A percentile compares a stretch with the other conserved stretches of the same genome.
These are phyloP conservation scores for Camarhynchus parvulus DNA, from an alignment of 2,113 vertebrate genomes.

Conservation along the genomic window DNA sequence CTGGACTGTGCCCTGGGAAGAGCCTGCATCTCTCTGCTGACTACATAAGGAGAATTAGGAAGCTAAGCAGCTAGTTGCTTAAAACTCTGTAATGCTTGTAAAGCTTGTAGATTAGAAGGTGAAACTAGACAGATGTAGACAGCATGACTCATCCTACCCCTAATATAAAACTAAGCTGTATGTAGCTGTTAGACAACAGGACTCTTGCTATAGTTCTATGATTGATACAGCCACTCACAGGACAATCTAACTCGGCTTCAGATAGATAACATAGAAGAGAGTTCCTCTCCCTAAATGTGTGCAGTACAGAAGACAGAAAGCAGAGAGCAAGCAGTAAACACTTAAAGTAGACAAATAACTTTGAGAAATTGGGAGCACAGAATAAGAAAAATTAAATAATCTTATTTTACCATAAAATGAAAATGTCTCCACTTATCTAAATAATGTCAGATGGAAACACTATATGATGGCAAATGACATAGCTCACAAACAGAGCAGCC, in stretches of 20 bases:
- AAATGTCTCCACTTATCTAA: slow-evolving; percentile 24
- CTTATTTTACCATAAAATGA: background rate
- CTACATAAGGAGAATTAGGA: background rate
- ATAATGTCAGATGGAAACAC: background rate
- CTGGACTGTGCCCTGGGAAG: background rate
- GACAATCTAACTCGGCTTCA: background rate
- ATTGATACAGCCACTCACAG: background rate
- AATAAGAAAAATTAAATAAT: slow-evolving; percentile 12
- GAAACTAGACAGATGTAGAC: background rate
- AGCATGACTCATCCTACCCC: background rate
- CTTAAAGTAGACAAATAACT: background rate
- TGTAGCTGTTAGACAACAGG: background rate
- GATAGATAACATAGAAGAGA: background rate
- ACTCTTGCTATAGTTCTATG: background rate
- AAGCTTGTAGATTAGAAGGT: background rate
- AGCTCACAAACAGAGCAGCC: background rate
- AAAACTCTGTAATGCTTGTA: background rate
- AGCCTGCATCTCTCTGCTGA: background rate
- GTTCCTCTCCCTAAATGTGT: background rate
- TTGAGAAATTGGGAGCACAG: background rate
- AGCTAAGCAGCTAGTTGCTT: background rate
- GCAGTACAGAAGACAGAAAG: background rate
- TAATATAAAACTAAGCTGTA: background rate
- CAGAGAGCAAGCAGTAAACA: background rate
- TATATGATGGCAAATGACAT: background rate